phyloP scores from a whole-genome alignment of 2,888 invertebrate genomes.

The Drosophila meridiana region DNA sequence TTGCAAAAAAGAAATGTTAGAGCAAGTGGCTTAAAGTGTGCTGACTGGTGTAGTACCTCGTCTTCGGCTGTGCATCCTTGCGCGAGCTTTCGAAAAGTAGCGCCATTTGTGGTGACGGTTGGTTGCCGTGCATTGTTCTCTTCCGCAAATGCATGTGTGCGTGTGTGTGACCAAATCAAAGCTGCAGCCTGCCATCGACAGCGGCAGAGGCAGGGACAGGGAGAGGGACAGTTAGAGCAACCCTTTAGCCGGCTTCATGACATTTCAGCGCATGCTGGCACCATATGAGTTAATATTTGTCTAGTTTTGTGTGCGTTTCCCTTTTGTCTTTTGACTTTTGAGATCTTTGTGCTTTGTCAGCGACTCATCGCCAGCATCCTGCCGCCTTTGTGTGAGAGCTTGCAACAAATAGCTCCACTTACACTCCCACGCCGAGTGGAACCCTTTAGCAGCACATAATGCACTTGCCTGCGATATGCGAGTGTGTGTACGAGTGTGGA shows the following conservation, averaged over 20 bases:
- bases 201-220: neutral
- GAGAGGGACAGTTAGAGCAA: slow-evolving; percentile 11
- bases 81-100: slow-evolving; percentile 34
- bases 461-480: slow-evolving; percentile 38
- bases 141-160: slow-evolving; percentile 4
- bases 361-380: slow-evolving; percentile 38
- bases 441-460: slow-evolving; percentile 60
- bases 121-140: slow-evolving; percentile 39
- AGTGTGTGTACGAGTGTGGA: slow-evolving; percentile 6
- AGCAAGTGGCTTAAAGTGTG: slow-evolving; percentile 10
- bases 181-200: slow-evolving; percentile 1
- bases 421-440: slow-evolving; percentile 56
- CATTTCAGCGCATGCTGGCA: slow-evolving; percentile 25
- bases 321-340: slow-evolving; percentile 68
- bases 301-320: slow-evolving; percentile 70
- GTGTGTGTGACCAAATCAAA: slow-evolving; percentile 18
- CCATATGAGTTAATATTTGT: slow-evolving; percentile 73
- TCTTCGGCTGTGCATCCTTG: slow-evolving; percentile 31
- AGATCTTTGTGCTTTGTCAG: slow-evolving; percentile 41
- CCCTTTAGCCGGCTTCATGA: slow-evolving; percentile 5
- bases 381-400: slow-evolving; percentile 45
- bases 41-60: slow-evolving; percentile 8
- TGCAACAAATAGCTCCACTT: slow-evolving; percentile 72
- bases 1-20: neutral
- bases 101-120: slow-evolving; percentile 38